These are phyloP conservation scores for Diabrotica virgifera DNA, from an alignment of 1,140 invertebrate genomes.

Conservation along the genomic window DNA sequence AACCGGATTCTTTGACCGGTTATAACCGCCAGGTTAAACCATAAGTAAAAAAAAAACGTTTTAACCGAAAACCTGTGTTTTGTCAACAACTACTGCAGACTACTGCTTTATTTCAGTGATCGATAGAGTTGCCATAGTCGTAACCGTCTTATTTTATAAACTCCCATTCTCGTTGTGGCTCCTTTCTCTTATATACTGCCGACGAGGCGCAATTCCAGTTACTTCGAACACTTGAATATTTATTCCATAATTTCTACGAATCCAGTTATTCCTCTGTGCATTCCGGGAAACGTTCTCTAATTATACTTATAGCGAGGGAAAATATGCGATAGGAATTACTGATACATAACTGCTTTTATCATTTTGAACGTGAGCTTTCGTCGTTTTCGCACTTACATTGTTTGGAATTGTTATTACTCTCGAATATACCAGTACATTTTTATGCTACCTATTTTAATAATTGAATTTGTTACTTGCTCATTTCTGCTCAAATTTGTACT, in stretches of 20 bases:
- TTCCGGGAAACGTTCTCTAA: background rate
- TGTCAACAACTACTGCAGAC: too few relatives aligned
- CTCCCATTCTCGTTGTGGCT: background rate
- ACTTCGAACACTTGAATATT: slow-evolving; percentile 2
- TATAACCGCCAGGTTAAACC: too few relatives aligned
- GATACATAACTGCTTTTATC: background rate
- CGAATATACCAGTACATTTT: too few relatives aligned
- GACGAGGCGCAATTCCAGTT: background rate
- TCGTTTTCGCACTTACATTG: too few relatives aligned
- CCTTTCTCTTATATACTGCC: background rate
- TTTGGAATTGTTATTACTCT: too few relatives aligned
- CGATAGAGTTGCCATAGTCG: background rate
- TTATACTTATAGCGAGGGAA: background rate
- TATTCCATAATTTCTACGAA: slow-evolving; percentile 2
- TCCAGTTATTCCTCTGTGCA: background rate
- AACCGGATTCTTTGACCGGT: too few relatives aligned
- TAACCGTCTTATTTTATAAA: background rate
- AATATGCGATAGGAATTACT: background rate
- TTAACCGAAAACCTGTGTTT: too few relatives aligned
- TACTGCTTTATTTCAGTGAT: too few relatives aligned
- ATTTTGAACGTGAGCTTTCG: background rate
- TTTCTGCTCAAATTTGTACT: too few relatives aligned
- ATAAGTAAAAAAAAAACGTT: too few relatives aligned
- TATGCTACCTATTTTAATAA: too few relatives aligned
- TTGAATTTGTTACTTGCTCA: too few relatives aligned